Evolutionary conservation across 1,140 invertebrate species (phyloP), one percentile per base, ranked within the genome.

Genomic region (Bombus cullumanus): DNA sequence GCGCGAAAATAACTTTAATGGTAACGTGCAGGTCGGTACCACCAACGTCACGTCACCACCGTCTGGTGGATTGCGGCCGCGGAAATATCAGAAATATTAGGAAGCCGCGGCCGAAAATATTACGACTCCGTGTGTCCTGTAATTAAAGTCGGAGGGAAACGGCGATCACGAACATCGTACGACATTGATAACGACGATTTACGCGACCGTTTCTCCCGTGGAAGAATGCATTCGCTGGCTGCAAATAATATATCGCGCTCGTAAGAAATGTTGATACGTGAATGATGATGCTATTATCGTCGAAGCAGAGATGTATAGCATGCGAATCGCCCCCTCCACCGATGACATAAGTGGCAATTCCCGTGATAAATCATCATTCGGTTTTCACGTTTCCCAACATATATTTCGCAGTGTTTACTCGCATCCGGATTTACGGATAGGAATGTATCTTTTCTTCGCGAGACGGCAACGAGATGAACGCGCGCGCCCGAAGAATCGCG

Each of bases 301-400:
- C 59, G 57, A 57, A 47, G 59, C 53, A 66, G 59, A 84, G 43
- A 77, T 43, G 86, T 88, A 88, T 79, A 86, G 88, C 59, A 79
- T 39, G 59, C 57, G n/a, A 39, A 13, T 47, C 13, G 71, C 72
- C 88, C 79, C 75, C 86, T 89, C 76, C 47, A 47, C 71, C 81
- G 85, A 89, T 91, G 89, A 90, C 87, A 86, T 85, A 89, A 90
- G 86, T 89, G 90, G 89, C 86, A 87, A 92, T 92, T 92, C 87
- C 41, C 57, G 78, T 91, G 90, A 92, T 88, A 87, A 84, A 92
- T 92, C 86, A 85, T 86, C 78, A 80, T 80, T 85, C 73, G 83
- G 73, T 31, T 77, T 37, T 41, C 64, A 81, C 83, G 62, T 73
- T 77, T 68, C n/a, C 28, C 15, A 64, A 89, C 78, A 66, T 43